Evolutionary conservation across 2,888 invertebrate species (phyloP).

Genomic region (Pseudococcus longispinus): DNA sequence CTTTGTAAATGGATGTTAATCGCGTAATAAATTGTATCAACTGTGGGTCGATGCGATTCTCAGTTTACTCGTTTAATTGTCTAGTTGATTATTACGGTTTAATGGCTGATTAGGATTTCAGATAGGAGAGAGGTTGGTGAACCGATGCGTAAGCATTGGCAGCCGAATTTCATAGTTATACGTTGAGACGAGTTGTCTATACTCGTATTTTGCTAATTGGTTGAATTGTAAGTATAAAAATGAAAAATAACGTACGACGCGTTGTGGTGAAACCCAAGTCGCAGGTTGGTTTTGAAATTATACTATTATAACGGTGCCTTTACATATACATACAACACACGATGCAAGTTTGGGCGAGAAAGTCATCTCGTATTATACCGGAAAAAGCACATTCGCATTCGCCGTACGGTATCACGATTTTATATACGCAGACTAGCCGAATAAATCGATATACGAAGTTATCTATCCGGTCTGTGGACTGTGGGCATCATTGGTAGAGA

Average conservation of each 20-base stretch:
- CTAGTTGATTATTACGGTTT: neutral
- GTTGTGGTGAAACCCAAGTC: neutral
- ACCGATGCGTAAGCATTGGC: no score
- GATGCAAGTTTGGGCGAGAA: neutral
- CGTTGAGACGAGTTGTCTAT: no score
- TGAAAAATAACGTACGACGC: neutral
- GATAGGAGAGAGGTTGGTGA: neutral
- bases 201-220: neutral
- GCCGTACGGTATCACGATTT: neutral
- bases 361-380: slow-evolving; percentile 5
- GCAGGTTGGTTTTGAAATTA: neutral
- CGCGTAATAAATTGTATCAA: neutral
- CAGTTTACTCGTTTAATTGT: neutral
- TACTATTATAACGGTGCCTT: neutral
- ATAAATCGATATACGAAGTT: slow-evolving; percentile 7
- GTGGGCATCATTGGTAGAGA: neutral
- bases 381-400: neutral
- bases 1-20: neutral
- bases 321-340: neutral
- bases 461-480: neutral
- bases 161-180: no score
- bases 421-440: neutral
- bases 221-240: neutral
- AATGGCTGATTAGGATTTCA: neutral
- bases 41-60: neutral